Conservation (phyloP, 2,797 vertebrate genomes). For the Ptychadena robeensis region DNA sequence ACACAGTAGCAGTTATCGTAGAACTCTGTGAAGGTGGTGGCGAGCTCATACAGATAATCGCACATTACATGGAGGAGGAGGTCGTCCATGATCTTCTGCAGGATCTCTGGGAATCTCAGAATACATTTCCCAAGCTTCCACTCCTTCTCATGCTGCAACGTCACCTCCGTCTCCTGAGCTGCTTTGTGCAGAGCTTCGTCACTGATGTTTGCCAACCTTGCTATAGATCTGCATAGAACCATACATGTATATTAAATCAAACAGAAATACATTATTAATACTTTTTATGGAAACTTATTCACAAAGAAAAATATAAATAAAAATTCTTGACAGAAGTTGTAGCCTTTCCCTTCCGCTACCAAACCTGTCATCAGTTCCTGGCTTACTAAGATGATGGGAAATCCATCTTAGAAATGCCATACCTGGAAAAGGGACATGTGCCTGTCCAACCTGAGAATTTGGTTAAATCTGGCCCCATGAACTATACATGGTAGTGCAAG, state of each 20-base stretch:
- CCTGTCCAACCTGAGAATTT: no score
- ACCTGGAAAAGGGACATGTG: no score
- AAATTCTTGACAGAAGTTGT: no score
- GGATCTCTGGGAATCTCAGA: constrained; percentile 91
- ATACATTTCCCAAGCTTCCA: constrained; percentile 95
- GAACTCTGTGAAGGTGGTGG: constrained; percentile 97
- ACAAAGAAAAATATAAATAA: no score
- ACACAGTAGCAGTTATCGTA: constrained; percentile 98
- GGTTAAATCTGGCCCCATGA: no score
- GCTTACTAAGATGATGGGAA: no score
- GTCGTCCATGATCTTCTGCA: constrained; percentile 93
- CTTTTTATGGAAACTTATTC: no score
- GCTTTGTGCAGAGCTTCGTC: constrained; percentile 83
- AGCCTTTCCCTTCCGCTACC: no score
- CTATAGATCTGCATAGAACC: constrained; percentile 82
- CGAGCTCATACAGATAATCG: constrained; percentile 95
- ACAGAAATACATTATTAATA: no score
- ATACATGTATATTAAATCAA: background rate
- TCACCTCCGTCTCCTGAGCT: constrained; percentile 80
- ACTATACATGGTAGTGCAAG: no score
- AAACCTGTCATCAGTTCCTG: no score
- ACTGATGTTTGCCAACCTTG: constrained; percentile 86
- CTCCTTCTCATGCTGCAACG: constrained; percentile 93
- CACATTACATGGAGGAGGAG: constrained; percentile 91
- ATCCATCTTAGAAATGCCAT: no score